Conservation (phyloP, 64 coral and sea anemone species). For the Pachyseris speciosa region DNA sequence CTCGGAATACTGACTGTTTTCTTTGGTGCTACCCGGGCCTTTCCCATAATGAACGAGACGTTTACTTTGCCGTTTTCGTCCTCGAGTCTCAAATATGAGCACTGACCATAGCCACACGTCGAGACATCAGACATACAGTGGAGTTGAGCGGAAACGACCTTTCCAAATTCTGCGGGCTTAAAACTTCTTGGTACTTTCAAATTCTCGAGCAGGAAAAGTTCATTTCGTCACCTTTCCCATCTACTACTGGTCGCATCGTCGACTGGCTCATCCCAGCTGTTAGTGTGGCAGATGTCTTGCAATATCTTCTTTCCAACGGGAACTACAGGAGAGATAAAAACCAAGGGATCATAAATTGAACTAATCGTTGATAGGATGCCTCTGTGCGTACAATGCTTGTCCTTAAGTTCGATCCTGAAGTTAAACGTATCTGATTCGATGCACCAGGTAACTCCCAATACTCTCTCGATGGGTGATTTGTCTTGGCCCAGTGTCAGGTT, state of each 20-base stretch:
- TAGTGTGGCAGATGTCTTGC: constrained; percentile 30
- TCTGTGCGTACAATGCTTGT: constrained; percentile 9
- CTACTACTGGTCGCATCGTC: constrained; percentile 13
- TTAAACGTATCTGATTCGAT: constrained; percentile 39
- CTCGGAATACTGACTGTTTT: constrained; percentile 31
- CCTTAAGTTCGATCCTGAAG: constrained; percentile 6
- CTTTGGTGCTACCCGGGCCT: constrained; percentile 44
- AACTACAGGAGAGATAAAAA: constrained; percentile 26
- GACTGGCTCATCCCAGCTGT: constrained; percentile 42
- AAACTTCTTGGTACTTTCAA: constrained; percentile 29
- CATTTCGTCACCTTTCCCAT: constrained; percentile 31
- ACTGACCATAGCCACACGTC: neutral
- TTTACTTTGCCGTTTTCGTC: constrained; percentile 10
- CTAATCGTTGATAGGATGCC: constrained; percentile 38
- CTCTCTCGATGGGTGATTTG: constrained; percentile 57
- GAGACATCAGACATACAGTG: constrained; percentile 25
- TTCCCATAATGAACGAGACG: constrained; percentile 33
- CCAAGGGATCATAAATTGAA: constrained; percentile 39
- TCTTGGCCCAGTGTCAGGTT: constrained; percentile 39
- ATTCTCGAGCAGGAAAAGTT: constrained; percentile 24
- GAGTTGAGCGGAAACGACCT: constrained; percentile 14
- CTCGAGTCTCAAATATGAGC: constrained; percentile 6
- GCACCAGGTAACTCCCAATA: constrained; percentile 15
- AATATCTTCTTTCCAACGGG: too few relatives aligned
- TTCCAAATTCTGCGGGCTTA: constrained; percentile 24